Conservation (phyloP, 2,888 invertebrate genomes). For the Pheosia gnoma region DNA sequence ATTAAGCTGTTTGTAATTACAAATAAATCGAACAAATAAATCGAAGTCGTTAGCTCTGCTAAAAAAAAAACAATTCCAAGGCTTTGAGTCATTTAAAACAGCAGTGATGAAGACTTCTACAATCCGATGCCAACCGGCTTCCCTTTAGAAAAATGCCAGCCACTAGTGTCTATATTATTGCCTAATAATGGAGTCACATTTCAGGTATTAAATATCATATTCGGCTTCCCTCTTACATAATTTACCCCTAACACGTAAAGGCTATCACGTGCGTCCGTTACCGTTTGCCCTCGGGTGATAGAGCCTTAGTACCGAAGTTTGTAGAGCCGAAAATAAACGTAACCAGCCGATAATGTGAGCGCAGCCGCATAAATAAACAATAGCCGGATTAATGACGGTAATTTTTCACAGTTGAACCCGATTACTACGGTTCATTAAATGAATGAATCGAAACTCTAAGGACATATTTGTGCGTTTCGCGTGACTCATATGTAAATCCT, state of each 20-base stretch:
- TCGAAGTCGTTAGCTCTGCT: too few species aligned
- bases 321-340: slow-evolving; percentile 71
- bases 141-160: too few species aligned
- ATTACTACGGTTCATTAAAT: slow-evolving; percentile 55
- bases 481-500: slow-evolving; percentile 30
- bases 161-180: too few species aligned
- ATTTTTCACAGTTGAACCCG: slow-evolving; percentile 55
- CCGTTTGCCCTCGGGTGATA: slow-evolving; percentile 17
- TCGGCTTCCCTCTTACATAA: too few species aligned
- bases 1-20: slow-evolving; percentile 15
- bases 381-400: slow-evolving; percentile 53
- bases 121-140: too few species aligned
- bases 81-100: too few species aligned
- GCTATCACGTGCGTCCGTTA: slow-evolving; percentile 9
- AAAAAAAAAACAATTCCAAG: too few species aligned
- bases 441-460: slow-evolving; percentile 36
- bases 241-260: too few species aligned
- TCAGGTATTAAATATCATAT: too few species aligned
- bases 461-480: slow-evolving; percentile 23
- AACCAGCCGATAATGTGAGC: slow-evolving; percentile 60
- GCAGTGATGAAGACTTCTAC: too few species aligned
- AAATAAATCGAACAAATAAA: slow-evolving; percentile 5
- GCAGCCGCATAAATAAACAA: slow-evolving; percentile 58
- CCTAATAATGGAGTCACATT: too few species aligned
- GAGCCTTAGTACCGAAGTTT: slow-evolving; percentile 39